Base-by-base conservation (phyloP, 2,888 invertebrate genomes). In the Plutella xylostella region DNA sequence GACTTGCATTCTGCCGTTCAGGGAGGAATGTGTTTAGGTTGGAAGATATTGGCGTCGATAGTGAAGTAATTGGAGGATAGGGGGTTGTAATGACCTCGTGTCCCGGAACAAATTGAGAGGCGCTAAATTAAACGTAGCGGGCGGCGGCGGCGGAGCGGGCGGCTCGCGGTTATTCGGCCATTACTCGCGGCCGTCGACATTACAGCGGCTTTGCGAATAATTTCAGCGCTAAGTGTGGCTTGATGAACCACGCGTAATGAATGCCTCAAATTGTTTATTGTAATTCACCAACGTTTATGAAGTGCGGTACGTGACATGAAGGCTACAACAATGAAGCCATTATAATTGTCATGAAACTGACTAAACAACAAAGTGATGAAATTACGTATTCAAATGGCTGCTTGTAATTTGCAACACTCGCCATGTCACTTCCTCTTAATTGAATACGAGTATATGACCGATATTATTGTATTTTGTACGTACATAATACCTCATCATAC, bases 241-340 rank as follows among this genome's bases (percentile, higher is more conserved):
- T 75, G 72, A 80, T 80, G 78, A 76, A 73, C 71, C 61, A 61
- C 58, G 60, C 65, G 69, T 79, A 79, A 80, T 77, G 80, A 79
- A 69, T 60, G 67, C 64, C 60, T 69, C 56, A 72, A 79, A 78
- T 75, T 78, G 79, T 82, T 79, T 75, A 79, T 78, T 82, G 70
- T 80, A 71, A 78, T 80, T 74, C 72, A 63, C 71, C 66, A 60
- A 57, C 63, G 68, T 67, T 70, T 69, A 72, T 73, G 68, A 64
- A 71, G 63, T 68, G 17, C 11, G 15, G 65, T 68, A n/a, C 12
- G 15, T 64, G 68, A 76, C 79, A 77, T 78, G 77, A 79, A 71
- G 61, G 55, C 51, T 58, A 56, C 65, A 58, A 71, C 70, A 73
- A 74, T 75, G 61, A 68, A 73, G 73, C 69, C 72, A 75, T 76